Evolutionary conservation across 2,888 invertebrate species (phyloP).

Genomic region (Esperia sulphurella): DNA sequence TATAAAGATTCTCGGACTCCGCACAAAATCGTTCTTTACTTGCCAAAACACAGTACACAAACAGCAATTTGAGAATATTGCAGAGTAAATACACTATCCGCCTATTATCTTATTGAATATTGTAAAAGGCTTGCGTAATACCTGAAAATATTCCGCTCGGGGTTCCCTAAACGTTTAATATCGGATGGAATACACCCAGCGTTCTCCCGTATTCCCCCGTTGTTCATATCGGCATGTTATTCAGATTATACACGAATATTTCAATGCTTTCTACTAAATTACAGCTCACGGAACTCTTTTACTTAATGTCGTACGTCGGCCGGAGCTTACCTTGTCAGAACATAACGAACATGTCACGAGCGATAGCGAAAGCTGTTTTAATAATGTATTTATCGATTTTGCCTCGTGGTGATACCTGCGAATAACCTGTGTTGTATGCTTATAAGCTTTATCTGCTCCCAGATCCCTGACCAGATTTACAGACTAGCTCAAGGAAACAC

Average conservation of each 20-base stretch:
- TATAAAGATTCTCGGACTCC: no score
- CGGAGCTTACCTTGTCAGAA: constrained; percentile 32
- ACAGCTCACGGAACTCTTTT: constrained; percentile 74
- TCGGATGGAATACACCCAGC: constrained; percentile 75
- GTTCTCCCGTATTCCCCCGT: constrained; percentile 70
- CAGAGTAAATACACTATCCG: constrained; percentile 31
- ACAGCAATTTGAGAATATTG: no score
- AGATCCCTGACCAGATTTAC: no score
- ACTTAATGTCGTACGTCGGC: constrained; percentile 58
- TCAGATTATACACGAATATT: constrained; percentile 79
- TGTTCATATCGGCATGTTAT: constrained; percentile 79
- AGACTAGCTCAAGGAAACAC: no score
- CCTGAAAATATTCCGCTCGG: constrained; percentile 67
- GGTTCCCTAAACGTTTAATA: constrained; percentile 75
- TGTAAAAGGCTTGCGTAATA: constrained; percentile 66
- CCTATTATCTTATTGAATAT: constrained; percentile 67
- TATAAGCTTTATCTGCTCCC: no score
- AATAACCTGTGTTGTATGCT: no score
- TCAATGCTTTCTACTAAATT: constrained; percentile 80
- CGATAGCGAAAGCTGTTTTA: constrained; percentile 18
- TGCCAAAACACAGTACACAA: no score
- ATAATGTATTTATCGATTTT: no score
- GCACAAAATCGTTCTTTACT: no score
- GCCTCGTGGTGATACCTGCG: no score
- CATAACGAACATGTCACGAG: constrained; percentile 30